Percentiles rank a stretch among this genome's conserved stretches.
These are phyloP conservation scores for Phaethornis superciliosus DNA, from an alignment of 2,113 vertebrate species.

Conservation along the genomic window DNA sequence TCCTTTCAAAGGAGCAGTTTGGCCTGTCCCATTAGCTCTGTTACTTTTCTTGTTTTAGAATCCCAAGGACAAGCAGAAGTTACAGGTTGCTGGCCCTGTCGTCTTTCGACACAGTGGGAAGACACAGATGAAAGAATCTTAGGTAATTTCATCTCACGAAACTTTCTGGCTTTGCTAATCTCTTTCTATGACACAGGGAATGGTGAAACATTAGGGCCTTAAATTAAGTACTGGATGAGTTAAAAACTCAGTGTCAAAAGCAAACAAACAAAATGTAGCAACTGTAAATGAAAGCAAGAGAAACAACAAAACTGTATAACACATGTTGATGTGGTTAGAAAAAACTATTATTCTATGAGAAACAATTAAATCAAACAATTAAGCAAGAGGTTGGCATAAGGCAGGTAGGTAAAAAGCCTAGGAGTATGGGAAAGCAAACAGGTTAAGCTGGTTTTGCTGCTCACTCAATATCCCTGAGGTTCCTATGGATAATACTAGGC, in stretches of 20 bases:
- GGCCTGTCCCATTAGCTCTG: neutral
- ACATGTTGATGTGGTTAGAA: conserved; percentile 29
- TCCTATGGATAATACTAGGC: conserved; percentile 52
- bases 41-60: neutral
- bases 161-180: neutral
- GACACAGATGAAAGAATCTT: neutral
- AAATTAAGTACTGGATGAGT: neutral
- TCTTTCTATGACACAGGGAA: neutral
- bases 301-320: neutral
- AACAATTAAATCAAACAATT: conserved; percentile 51
- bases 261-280: conserved; percentile 18
- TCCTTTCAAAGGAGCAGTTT: neutral
- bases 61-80: neutral
- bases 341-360: conserved; percentile 33
- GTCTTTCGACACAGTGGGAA: neutral
- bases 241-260: conserved; percentile 18
- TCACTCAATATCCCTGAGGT: conserved; percentile 47
- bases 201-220: neutral
- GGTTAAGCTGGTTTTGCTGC: conserved; percentile 58
- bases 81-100: neutral
- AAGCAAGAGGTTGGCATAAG: conserved; percentile 41
- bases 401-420: conserved; percentile 23
- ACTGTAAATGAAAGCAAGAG: conserved; percentile 30
- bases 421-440: conserved; percentile 65
- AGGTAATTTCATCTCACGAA: neutral